Percentiles rank a stretch among this genome's conserved stretches.
Conservation (phyloP, 2,888 invertebrate genomes). For the Synergus gifuensis region DNA sequence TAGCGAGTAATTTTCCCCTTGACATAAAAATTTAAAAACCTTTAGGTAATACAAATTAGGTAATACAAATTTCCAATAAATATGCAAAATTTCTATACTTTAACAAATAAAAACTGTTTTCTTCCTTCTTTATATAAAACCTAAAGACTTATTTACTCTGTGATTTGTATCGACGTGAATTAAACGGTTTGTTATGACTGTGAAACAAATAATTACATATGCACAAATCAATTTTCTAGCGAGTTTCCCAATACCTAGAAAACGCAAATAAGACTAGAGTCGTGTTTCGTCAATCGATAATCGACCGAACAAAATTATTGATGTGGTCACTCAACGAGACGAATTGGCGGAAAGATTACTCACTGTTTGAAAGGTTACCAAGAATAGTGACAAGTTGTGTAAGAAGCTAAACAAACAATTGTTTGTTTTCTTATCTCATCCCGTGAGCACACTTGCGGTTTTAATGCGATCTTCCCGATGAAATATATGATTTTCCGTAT, state of each 20-base stretch:
- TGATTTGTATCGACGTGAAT: not conserved
- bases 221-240: not conserved
- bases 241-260: not conserved
- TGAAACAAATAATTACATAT: not conserved
- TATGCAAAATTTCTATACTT: not conserved
- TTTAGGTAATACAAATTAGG: too few species aligned
- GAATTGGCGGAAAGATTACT: conserved; percentile 1
- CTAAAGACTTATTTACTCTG: not conserved
- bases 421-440: not conserved
- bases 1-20: too few species aligned
- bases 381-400: conserved; percentile 12
- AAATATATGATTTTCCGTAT: not conserved
- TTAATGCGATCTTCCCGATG: not conserved
- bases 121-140: not conserved
- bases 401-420: conserved; percentile 10
- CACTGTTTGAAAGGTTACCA: not conserved
- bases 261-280: not conserved
- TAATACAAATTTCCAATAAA: not conserved
- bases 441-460: not conserved
- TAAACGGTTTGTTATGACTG: not conserved
- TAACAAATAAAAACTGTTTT: not conserved
- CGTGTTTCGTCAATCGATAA: not conserved
- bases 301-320: not conserved
- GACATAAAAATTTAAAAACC: too few species aligned
- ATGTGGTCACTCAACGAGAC: not conserved